Evolutionary conservation across 2,888 invertebrate genomes (phyloP), one percentile per base, ranked within the genome.

Genomic region (Lordiphosa andalusiaca): DNA sequence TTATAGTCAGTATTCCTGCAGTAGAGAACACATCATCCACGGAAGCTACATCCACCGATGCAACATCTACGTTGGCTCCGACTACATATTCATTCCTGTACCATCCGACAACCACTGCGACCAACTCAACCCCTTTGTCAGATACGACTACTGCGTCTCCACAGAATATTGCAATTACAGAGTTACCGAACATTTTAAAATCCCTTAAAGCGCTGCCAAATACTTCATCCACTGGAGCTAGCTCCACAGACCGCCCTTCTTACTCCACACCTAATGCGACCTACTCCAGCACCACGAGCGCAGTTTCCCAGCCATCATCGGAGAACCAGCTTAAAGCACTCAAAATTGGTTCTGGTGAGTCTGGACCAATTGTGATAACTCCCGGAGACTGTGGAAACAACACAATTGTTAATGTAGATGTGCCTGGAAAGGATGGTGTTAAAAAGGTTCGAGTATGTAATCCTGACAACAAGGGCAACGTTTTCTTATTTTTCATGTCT

Each of bases 121-220:
- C 21, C 5, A 10, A 21, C 21, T 3, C 40, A 21, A 2, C 40
- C 1, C n/a, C 6, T 40, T 6, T 21, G 9, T 10, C 21, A 46
- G 57, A 23, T 7, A 10, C 12, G 2, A 57, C 56, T 0, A 57
- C 56, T 10, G 56, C 23, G 2, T 0, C 47, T 0, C 57, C 58
- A 1, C 23, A 47, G 13, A 33, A 19, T 6, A 59, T 39, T 0
- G 47, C 58, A n/a, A 57, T 2, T 30, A 9, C 30, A 0, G 9
- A 30, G 30, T 9, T 30, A 30, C 30, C 30, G 30, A 30, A 9
- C 57, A 12, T 46, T 47, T 1, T 12, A 39, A 12, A 25, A 12
- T n/a, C 10, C 33, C 13, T 51, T 1, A 13, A 37, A 1, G 5
- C 54, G 5, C 19, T 33, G 21, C 21, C 33, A 12, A 54, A 54